Evolutionary conservation across 2,888 invertebrate species (phyloP), one percentile per base, ranked within the genome.

Genomic region (Molanna angustata): DNA sequence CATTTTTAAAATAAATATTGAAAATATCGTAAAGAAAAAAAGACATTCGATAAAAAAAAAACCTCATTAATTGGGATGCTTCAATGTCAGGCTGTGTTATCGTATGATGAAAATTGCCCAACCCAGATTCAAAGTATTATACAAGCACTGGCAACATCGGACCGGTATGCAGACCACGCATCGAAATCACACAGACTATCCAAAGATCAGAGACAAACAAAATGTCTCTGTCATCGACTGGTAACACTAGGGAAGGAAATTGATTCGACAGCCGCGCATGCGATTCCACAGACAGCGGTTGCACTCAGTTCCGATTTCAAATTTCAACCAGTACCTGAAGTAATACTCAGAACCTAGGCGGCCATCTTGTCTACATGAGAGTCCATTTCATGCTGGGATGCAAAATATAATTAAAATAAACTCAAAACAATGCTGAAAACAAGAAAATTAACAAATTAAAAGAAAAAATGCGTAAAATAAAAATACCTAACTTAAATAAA

Each of bases 301-400:
- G n/a, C 43, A 27, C 11, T 43, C 14, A 16, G 61, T 56, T 66
- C 63, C 61, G 40, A 44, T 61, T 60, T 59, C n/a, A 40, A 41
- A 65, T 64, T 66, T 65, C 69, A 77, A 89, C 94, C 94, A 94
- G 94, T 95, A 95, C 95, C 94, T 95, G 94, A 94, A 93, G 93
- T 93, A 95, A 95, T 95, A 95, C 95, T 95, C 95, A 91, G 80
- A 81, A 79, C 80, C 85, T 80, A 80, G 77, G 78, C 71, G 75
- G 80, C 78, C 64, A 65, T 65, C 62, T 65, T 63, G 68, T 67
- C 27, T 22, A 33, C 31, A 52, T 42, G 47, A 20, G 21, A 41
- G 11, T 39, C 49, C 21, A 41, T 31, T 19, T 43, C 44, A 32
- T 48, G 48, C 39, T 43, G 19, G 43, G 47, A 43, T 54, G 54